These are phyloP conservation scores for Prunella fulvescens DNA, from an alignment of 2,113 vertebrate species.

Conservation along the genomic window DNA sequence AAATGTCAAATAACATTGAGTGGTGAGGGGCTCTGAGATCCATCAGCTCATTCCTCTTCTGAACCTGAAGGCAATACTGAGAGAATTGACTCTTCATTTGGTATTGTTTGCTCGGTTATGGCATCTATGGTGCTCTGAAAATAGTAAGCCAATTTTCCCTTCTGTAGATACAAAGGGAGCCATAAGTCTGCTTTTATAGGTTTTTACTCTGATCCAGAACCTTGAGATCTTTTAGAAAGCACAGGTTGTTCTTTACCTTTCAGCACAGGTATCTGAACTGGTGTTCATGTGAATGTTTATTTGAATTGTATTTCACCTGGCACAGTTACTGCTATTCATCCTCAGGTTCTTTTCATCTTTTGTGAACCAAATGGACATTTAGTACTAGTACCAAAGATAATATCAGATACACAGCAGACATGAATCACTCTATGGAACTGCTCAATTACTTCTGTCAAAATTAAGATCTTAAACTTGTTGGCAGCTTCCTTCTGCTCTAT, in stretches of 20 bases:
- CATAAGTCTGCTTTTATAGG: background rate
- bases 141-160: background rate
- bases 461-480: background rate
- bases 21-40: background rate
- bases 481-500: background rate
- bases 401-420: background rate
- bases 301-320: constrained; percentile 23
- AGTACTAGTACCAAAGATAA: constrained; percentile 8
- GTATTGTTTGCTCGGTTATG: background rate
- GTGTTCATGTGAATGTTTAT: background rate
- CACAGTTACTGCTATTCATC: background rate
- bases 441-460: background rate
- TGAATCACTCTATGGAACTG: background rate
- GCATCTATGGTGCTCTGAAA: background rate
- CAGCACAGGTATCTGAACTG: background rate
- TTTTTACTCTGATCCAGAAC: background rate
- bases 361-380: background rate
- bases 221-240: background rate
- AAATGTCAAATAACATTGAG: background rate
- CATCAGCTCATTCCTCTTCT: background rate
- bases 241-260: constrained; percentile 10
- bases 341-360: constrained; percentile 37
- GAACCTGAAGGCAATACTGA: background rate
- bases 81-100: background rate
- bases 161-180: background rate